Evolutionary conservation across 2,113 vertebrate genomes (phyloP).

Genomic region (Laterallus jamaicensis): DNA sequence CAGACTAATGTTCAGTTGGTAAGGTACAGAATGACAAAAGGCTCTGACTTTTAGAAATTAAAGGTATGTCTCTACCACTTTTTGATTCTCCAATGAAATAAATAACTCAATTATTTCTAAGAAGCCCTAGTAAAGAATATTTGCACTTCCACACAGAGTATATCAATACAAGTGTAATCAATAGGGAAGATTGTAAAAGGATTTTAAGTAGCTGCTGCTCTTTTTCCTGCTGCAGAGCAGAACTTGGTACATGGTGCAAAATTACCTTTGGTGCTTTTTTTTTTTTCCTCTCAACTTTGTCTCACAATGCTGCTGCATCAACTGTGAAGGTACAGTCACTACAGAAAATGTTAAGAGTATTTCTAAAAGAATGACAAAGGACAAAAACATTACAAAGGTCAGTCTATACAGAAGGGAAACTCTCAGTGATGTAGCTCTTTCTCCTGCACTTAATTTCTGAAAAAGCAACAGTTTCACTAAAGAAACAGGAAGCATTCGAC

Average conservation of each 20-base stretch:
- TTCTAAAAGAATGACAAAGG: not conserved
- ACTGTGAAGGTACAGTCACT: not conserved
- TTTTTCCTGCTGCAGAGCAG: not conserved
- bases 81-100: not conserved
- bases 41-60: not conserved
- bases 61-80: not conserved
- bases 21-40: not conserved
- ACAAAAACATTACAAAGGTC: not conserved
- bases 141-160: not conserved
- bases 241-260: not conserved
- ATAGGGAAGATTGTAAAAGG: not conserved
- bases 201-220: not conserved
- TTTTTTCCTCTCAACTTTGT: not conserved
- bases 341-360: not conserved
- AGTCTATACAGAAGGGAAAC: not conserved
- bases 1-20: not conserved
- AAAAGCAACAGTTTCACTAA: not conserved
- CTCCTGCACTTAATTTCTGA: not conserved
- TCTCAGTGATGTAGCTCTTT: not conserved
- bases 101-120: conserved; percentile 16
- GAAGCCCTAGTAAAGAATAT: not conserved
- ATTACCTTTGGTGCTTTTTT: not conserved
- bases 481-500: not conserved
- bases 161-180: not conserved
- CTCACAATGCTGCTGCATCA: not conserved